phyloP scores from a whole-genome alignment of 2,113 vertebrate species.

The Sceloporus undulatus region DNA sequence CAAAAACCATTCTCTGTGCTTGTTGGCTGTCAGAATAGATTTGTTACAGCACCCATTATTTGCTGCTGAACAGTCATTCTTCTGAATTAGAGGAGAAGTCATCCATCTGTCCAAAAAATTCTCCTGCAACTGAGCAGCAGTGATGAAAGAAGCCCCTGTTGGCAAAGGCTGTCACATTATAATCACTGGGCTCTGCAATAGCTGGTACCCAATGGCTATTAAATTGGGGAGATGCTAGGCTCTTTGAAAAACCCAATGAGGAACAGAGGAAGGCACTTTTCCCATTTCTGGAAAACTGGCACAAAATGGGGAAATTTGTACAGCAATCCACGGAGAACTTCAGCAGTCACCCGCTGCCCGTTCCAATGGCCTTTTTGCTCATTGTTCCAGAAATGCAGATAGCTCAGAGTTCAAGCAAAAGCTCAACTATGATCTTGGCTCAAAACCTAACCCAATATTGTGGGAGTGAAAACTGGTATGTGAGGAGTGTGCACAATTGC shows the following conservation, averaged over 20 bases:
- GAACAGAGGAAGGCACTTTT: not conserved
- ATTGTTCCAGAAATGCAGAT: not conserved
- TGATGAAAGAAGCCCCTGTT: slow-evolving; percentile 50
- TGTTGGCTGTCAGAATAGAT: slow-evolving; percentile 70
- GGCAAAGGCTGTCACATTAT: slow-evolving; percentile 24
- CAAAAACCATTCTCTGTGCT: slow-evolving; percentile 61
- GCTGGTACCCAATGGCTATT: not conserved
- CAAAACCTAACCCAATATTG: not conserved
- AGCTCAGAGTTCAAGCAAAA: not conserved
- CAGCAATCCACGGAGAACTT: not conserved
- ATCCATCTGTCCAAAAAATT: slow-evolving; percentile 63
- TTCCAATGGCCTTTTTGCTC: slow-evolving; percentile 15
- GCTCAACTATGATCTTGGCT: not conserved
- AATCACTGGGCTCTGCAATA: not conserved
- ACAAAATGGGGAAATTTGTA: not conserved
- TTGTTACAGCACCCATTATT: slow-evolving; percentile 67
- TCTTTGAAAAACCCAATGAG: not conserved
- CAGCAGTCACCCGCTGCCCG: not conserved
- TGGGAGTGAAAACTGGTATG: not conserved
- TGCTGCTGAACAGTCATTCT: slow-evolving; percentile 72
- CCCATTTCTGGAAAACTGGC: slow-evolving; percentile 5
- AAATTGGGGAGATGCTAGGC: slow-evolving; percentile 17
- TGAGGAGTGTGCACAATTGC: not conserved
- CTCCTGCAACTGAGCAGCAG: slow-evolving; percentile 36
- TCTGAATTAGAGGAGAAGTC: slow-evolving; percentile 69